Conservation (phyloP, 2,113 vertebrate species). For the Pluvianellus socialis region DNA sequence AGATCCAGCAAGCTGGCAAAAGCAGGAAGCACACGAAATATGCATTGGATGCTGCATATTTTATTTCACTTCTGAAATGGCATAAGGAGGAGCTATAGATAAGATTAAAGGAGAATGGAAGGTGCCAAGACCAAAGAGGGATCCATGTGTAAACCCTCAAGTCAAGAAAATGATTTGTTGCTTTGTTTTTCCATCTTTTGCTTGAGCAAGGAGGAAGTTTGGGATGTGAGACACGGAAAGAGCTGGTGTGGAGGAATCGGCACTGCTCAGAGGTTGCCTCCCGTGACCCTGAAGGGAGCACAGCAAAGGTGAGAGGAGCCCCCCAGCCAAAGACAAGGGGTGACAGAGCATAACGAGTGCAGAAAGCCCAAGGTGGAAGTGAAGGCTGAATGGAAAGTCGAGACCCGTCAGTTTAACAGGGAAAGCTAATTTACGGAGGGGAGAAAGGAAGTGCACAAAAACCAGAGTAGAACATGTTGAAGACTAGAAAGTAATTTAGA, state of each 20-base stretch:
- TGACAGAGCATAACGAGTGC: not conserved
- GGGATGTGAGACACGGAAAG: not conserved
- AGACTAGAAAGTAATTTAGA: not conserved
- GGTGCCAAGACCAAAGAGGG: not conserved
- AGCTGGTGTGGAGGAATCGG: not conserved
- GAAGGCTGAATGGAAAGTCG: not conserved
- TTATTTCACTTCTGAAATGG: not conserved
- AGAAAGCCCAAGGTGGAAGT: not conserved
- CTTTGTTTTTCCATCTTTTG: not conserved
- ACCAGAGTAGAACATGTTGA: not conserved
- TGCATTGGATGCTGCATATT: not conserved
- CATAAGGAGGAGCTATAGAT: not conserved
- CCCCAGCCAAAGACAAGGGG: not conserved
- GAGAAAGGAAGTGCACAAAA: not conserved
- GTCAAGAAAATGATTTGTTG: not conserved
- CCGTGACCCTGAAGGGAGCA: not conserved
- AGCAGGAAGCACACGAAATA: not conserved
- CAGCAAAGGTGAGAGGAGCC: not conserved
- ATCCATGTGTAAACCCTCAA: not conserved
- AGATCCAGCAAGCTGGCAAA: not conserved
- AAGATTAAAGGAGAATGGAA: not conserved
- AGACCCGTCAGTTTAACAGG: accelerated
- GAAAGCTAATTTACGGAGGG: not conserved
- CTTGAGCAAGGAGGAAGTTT: not conserved
- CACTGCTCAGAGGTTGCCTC: not conserved